phyloP scores from a whole-genome alignment of 2,797 vertebrate genomes.

The Octomys mimax region DNA sequence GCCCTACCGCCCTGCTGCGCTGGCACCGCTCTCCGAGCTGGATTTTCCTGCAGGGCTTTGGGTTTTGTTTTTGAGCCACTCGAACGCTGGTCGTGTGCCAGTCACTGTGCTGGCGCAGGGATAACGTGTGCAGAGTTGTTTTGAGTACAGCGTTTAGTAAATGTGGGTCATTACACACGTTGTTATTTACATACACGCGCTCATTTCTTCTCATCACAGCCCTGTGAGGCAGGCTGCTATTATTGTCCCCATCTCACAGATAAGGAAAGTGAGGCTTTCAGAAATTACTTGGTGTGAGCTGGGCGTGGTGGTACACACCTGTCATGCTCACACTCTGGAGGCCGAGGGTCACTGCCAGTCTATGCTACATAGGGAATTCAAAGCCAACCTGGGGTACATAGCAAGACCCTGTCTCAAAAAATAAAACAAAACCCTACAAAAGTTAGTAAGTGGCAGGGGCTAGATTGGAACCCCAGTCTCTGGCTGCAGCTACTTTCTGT shows the following conservation, averaged over 20 bases:
- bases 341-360: neutral
- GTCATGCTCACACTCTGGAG: neutral
- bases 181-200: conserved; percentile 65
- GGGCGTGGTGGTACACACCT: neutral
- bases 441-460: neutral
- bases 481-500: neutral
- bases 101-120: neutral
- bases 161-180: conserved; percentile 63
- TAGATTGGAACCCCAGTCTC: neutral
- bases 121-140: conserved; percentile 45
- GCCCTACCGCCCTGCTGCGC: neutral
- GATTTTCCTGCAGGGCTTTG: conserved; percentile 79
- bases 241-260: conserved; percentile 68
- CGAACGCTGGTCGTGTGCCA: conserved; percentile 72
- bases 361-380: neutral
- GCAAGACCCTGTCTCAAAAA: neutral
- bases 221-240: conserved; percentile 57
- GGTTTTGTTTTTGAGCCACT: conserved; percentile 70
- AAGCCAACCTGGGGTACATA: neutral
- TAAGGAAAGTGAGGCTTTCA: conserved; percentile 67
- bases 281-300: neutral
- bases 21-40: conserved; percentile 27
- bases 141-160: conserved; percentile 37
- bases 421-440: neutral
- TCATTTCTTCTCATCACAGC: conserved; percentile 66